Evolutionary conservation across 2,797 vertebrate species (phyloP).

Genomic region (Pelodytes ibericus): DNA sequence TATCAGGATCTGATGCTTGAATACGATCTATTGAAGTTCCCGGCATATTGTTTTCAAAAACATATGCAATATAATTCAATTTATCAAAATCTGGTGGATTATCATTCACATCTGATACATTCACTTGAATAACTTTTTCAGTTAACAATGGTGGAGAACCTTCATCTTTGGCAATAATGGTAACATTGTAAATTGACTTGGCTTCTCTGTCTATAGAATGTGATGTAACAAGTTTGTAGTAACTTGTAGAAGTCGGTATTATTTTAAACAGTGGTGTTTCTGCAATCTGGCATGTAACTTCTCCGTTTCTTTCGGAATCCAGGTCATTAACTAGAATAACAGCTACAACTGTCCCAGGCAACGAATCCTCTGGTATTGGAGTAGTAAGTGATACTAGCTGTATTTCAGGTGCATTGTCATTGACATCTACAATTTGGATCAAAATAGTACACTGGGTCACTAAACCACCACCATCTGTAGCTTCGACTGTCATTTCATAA

Average conservation of each 20-base stretch:
- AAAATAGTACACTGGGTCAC: too few relatives aligned
- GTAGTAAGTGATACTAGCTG: constrained; percentile 9
- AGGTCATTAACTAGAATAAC: constrained; percentile 19
- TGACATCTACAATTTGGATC: too few relatives aligned
- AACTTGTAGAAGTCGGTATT: constrained; percentile 2
- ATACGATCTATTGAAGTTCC: too few relatives aligned
- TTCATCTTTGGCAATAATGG: too few relatives aligned
- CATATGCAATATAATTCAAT: too few relatives aligned
- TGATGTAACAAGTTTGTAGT: constrained; percentile 9
- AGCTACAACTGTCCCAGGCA: constrained; percentile 16
- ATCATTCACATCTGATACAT: too few relatives aligned
- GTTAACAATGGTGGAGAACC: constrained; percentile 71
- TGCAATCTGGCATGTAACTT: constrained; percentile 12
- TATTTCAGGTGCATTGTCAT: constrained; percentile 40
- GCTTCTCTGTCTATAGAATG: constrained; percentile 11
- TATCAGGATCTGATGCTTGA: too few relatives aligned
- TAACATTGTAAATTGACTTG: constrained; percentile 20
- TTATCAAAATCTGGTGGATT: too few relatives aligned
- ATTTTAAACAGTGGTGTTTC: not conserved
- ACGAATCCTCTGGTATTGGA: constrained; percentile 18
- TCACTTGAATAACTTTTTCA: constrained; percentile 65
- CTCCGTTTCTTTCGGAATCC: constrained; percentile 21
- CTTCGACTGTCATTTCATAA: constrained; percentile 63
- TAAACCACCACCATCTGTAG: constrained; percentile 66
- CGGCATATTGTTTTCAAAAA: too few relatives aligned